These are phyloP conservation scores for Thoracochromis brauschi DNA, from an alignment of 2,113 vertebrate species.

Conservation along the genomic window DNA sequence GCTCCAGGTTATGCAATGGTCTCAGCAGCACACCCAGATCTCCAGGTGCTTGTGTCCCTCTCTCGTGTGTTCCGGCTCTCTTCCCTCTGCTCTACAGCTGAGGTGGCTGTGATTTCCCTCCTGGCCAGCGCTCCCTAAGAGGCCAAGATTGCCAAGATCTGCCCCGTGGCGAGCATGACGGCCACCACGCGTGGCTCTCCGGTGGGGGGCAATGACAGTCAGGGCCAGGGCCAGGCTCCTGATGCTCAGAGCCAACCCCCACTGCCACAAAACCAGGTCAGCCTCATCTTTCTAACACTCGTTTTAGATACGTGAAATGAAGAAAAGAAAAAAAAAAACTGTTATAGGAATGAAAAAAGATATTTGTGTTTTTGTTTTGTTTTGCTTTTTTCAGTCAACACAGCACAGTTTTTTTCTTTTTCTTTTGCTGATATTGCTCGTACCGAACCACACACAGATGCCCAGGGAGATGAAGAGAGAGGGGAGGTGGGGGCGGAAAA, in stretches of 20 bases:
- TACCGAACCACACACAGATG: conserved; percentile 49
- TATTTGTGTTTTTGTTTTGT: background rate
- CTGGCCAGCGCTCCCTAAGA: conserved; percentile 94
- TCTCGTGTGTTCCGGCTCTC: conserved; percentile 88
- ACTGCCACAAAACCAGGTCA: conserved; percentile 97
- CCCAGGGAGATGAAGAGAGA: conserved; percentile 31
- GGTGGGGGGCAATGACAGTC: conserved; percentile 98
- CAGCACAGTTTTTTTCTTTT: background rate
- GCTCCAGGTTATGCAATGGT: conserved; percentile 98
- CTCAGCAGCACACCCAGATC: conserved; percentile 92
- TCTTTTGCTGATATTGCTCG: conserved; percentile 5
- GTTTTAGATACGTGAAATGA: background rate
- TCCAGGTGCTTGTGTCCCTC: conserved; percentile 95
- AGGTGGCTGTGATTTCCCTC: conserved; percentile 97
- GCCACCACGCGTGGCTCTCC: conserved; percentile 99
- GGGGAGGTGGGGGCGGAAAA: conserved; percentile 43
- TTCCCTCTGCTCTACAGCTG: conserved; percentile 78
- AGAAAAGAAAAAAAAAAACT: background rate
- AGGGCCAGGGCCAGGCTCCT: conserved; percentile 98
- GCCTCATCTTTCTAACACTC: background rate
- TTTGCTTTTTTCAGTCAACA: background rate
- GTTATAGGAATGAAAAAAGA: background rate
- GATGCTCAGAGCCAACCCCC: conserved; percentile 98
- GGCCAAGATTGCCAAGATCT: conserved; percentile 99
- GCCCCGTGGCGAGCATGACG: conserved; percentile 99